Conservation (phyloP, 1,140 invertebrate species). For the Drosophila grimshawi region DNA sequence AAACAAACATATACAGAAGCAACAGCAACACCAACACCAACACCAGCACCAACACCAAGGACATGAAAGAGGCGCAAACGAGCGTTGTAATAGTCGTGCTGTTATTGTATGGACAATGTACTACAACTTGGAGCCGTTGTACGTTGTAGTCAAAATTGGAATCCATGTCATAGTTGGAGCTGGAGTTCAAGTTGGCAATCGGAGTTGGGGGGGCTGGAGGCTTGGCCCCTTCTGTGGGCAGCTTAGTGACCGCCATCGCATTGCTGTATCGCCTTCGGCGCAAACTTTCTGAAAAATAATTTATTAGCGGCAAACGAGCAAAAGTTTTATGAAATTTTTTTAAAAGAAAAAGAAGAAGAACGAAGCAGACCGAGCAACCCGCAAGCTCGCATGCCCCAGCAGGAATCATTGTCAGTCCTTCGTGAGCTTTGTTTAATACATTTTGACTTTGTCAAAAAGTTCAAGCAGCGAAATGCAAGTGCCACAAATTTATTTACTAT, state of each 20-base stretch:
- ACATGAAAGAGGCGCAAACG: constrained; percentile 50
- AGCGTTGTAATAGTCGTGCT: constrained; percentile 57
- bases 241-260: constrained; percentile 53
- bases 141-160: constrained; percentile 40
- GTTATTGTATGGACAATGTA: constrained; percentile 41
- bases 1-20: constrained; percentile 32
- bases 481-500: constrained; percentile 3
- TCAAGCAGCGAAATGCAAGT: constrained; percentile 18
- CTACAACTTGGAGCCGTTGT: constrained; percentile 49
- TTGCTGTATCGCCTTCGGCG: constrained; percentile 36
- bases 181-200: background rate
- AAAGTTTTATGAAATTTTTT: constrained; percentile 80
- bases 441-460: constrained; percentile 66
- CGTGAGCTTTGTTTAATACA: constrained; percentile 68
- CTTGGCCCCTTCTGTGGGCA: constrained; percentile 54
- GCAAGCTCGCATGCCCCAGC: constrained; percentile 26
- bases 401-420: constrained; percentile 65
- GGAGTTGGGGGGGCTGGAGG: background rate
- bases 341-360: constrained; percentile 46
- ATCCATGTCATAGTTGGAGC: constrained; percentile 55
- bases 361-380: constrained; percentile 13
- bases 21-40: background rate
- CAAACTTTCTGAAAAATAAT: constrained; percentile 69
- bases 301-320: constrained; percentile 81
- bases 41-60: constrained; percentile 8